These are phyloP conservation scores for Boloria euphrosyne DNA, from an alignment of 2,888 invertebrate species.

Conservation along the genomic window DNA sequence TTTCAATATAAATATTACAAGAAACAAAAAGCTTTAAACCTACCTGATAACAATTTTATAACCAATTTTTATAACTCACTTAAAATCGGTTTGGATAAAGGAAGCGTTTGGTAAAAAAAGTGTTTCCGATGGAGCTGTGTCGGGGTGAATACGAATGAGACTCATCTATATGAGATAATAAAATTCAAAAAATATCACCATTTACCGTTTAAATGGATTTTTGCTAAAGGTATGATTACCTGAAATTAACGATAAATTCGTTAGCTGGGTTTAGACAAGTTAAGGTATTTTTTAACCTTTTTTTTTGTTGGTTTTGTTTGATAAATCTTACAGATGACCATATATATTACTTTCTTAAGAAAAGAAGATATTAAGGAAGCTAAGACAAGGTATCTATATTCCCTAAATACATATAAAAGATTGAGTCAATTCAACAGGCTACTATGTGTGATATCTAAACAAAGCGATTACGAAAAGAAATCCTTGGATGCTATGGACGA, in stretches of 20 bases:
- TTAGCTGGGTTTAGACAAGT: neutral
- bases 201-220: constrained; percentile 24
- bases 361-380: no score
- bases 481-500: no score
- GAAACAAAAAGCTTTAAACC: constrained; percentile 7
- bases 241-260: neutral
- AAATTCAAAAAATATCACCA: constrained; percentile 29
- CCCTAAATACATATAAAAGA: no score
- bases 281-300: no score
- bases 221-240: constrained; percentile 10
- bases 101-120: constrained; percentile 29
- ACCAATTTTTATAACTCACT: constrained; percentile 28
- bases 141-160: constrained; percentile 37
- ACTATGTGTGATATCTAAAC: no score
- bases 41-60: constrained; percentile 5
- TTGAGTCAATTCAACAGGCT: no score
- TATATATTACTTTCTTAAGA: no score
- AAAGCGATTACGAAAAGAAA: no score
- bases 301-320: no score
- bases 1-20: neutral
- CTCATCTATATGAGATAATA: constrained; percentile 31
- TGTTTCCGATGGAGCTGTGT: constrained; percentile 18
- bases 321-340: no score
- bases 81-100: constrained; percentile 22
- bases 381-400: no score